Conservation (phyloP, 2,113 vertebrate genomes). For the Plectropomus leopardus region DNA sequence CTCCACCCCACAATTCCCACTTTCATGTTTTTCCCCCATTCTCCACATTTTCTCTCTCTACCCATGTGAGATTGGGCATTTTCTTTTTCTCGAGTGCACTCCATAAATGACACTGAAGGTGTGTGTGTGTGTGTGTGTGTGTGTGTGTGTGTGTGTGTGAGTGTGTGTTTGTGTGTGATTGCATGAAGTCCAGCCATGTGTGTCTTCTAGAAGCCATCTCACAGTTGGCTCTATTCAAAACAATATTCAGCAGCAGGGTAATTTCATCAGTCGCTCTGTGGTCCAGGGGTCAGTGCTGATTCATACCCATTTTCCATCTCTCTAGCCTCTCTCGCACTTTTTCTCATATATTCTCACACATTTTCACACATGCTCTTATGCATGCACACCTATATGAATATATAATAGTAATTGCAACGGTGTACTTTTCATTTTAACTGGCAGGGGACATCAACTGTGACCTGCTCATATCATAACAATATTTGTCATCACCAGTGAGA, state of each 20-base stretch:
- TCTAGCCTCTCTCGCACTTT: background rate
- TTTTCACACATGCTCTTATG: slow-evolving; percentile 10
- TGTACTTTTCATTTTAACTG: slow-evolving; percentile 21
- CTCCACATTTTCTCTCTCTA: slow-evolving; percentile 29
- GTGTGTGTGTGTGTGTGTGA: slow-evolving; percentile 6
- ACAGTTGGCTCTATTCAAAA: slow-evolving; percentile 68
- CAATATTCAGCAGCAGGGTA: slow-evolving; percentile 67
- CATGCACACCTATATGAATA: slow-evolving; percentile 2
- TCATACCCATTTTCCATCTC: slow-evolving; percentile 40
- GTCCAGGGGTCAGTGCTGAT: slow-evolving; percentile 58
- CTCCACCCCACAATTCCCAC: slow-evolving; percentile 20
- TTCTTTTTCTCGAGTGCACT: slow-evolving; percentile 37
- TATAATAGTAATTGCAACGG: background rate
- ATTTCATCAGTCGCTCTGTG: slow-evolving; percentile 66
- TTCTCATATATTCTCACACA: background rate
- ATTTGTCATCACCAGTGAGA: background rate
- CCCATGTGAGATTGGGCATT: slow-evolving; percentile 52
- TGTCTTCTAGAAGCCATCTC: slow-evolving; percentile 63
- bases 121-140: slow-evolving; percentile 15
- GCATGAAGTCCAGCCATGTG: slow-evolving; percentile 43
- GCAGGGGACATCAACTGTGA: background rate
- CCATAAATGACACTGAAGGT: slow-evolving; percentile 30
- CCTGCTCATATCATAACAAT: background rate
- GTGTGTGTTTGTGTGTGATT: slow-evolving; percentile 15
- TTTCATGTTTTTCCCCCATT: slow-evolving; percentile 15